A percentile compares a stretch with the other conserved stretches of the same genome.
Conservation (phyloP, 1,140 invertebrate species). For the Drosophila pallidifrons region DNA sequence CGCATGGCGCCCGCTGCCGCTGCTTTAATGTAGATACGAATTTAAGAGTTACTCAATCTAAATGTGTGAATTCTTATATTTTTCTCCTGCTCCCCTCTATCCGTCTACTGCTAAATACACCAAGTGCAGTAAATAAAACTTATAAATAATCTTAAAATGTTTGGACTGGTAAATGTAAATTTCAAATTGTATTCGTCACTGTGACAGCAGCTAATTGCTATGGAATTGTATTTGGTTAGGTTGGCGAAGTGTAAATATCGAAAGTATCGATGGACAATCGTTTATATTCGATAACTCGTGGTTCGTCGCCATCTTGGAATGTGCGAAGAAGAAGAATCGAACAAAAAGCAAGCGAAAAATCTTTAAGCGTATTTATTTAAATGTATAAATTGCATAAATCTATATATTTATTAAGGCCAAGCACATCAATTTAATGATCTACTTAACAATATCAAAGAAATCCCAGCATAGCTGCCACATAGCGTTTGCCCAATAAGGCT, state of each 20-base stretch:
- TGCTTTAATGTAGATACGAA: constrained; percentile 68
- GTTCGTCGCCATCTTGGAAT: constrained; percentile 61
- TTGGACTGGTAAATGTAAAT: constrained; percentile 9
- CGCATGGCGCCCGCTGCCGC: constrained; percentile 45
- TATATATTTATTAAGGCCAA: constrained; percentile 49
- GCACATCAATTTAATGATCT: constrained; percentile 42
- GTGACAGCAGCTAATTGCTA: constrained; percentile 22
- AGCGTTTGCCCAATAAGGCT: constrained; percentile 40
- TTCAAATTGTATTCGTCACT: not conserved
- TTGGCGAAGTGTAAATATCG: constrained; percentile 30
- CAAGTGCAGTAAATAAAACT: constrained; percentile 24
- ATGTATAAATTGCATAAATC: constrained; percentile 65
- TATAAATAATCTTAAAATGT: constrained; percentile 11
- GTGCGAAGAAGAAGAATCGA: constrained; percentile 71
- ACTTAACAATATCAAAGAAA: constrained; percentile 52
- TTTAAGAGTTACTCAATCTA: constrained; percentile 56
- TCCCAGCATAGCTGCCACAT: constrained; percentile 52
- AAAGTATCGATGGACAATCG: constrained; percentile 26
- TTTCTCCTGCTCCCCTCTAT: not conserved
- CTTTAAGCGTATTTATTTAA: constrained; percentile 72
- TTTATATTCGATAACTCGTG: constrained; percentile 51
- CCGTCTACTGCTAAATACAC: constrained; percentile 15
- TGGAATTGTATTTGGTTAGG: constrained; percentile 8
- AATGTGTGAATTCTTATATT: constrained; percentile 44
- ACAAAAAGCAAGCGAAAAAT: constrained; percentile 80